phyloP scores from a whole-genome alignment of 2,797 vertebrate genomes.

The Paramormyrops hopkinsi region DNA sequence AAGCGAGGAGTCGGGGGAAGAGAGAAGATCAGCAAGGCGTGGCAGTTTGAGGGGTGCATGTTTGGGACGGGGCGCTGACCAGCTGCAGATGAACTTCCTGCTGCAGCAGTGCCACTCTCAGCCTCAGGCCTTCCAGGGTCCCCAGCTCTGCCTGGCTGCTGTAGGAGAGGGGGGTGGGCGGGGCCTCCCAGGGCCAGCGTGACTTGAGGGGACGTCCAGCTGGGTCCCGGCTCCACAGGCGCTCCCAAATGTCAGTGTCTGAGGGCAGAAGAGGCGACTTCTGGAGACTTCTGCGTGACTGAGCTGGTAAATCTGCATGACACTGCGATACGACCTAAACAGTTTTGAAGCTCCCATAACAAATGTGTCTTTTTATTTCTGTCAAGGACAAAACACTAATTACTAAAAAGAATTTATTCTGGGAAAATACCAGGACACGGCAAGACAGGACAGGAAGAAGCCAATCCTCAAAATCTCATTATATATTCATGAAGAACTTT shows the following conservation, averaged over 20 bases:
- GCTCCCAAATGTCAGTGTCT: conserved; percentile 63
- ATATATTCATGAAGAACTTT: background rate
- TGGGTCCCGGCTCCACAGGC: conserved; percentile 51
- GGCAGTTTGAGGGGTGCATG: background rate
- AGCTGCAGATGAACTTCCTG: conserved; percentile 56
- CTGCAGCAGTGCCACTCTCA: conserved; percentile 53
- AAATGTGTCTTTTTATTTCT: conserved; percentile 30
- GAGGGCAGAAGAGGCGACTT: conserved; percentile 47
- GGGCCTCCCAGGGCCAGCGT: conserved; percentile 31
- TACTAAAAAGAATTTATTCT: background rate
- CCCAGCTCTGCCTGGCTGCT: conserved; percentile 50
- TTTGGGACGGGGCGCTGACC: background rate
- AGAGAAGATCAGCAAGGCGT: background rate
- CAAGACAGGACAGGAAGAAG: background rate
- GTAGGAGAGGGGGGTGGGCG: conserved; percentile 47
- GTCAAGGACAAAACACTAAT: conserved; percentile 44
- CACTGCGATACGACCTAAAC: conserved; percentile 32
- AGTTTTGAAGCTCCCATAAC: conserved; percentile 30
- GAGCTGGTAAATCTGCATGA: conserved; percentile 38
- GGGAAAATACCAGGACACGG: background rate
- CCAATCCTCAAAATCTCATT: background rate
- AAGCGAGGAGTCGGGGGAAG: background rate
- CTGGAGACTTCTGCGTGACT: conserved; percentile 52
- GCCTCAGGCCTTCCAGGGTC: conserved; percentile 55
- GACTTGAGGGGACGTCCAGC: conserved; percentile 43